Percentiles rank a stretch among this genome's conserved stretches.
Conservation (phyloP, 2,888 invertebrate genomes). For the Serripes groenlandicus region DNA sequence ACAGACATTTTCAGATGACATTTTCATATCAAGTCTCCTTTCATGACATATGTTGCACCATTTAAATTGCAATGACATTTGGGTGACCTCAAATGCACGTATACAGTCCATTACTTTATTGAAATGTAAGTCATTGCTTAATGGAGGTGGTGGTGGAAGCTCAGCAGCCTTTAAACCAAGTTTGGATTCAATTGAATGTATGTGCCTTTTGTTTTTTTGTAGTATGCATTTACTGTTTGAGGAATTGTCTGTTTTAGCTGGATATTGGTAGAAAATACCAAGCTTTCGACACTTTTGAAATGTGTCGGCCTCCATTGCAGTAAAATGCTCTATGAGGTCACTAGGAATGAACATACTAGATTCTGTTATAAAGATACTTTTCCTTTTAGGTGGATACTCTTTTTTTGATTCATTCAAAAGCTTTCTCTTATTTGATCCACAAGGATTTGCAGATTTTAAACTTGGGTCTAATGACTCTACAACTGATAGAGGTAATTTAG, state of each 20-base stretch:
- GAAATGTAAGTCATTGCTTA: conserved; percentile 2
- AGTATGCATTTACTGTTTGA: not conserved
- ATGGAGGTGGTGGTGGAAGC: conserved; percentile 6
- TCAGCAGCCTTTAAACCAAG: not conserved
- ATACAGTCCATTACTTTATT: conserved; percentile 36
- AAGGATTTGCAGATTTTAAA: too few species aligned
- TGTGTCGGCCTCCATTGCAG: too few species aligned
- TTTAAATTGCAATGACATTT: conserved; percentile 29
- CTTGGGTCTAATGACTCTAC: too few species aligned
- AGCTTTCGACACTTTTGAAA: conserved; percentile 3
- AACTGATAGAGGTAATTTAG: too few species aligned
- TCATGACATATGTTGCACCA: conserved; percentile 20
- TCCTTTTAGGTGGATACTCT: too few species aligned
- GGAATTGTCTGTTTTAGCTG: too few species aligned
- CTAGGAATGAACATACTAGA: too few species aligned
- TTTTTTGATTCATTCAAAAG: too few species aligned
- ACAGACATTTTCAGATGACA: not conserved
- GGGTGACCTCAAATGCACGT: conserved; percentile 32
- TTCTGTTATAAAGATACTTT: too few species aligned
- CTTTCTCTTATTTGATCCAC: too few species aligned
- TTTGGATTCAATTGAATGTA: conserved; percentile 17
- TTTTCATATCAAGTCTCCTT: conserved; percentile 10
- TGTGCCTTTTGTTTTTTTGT: conserved; percentile 8
- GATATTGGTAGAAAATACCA: not conserved
- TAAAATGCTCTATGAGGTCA: too few species aligned